Evolutionary conservation across 2,797 vertebrate genomes (phyloP), one percentile per base, ranked within the genome.

Genomic region (Brachyrhaphis roseni): DNA sequence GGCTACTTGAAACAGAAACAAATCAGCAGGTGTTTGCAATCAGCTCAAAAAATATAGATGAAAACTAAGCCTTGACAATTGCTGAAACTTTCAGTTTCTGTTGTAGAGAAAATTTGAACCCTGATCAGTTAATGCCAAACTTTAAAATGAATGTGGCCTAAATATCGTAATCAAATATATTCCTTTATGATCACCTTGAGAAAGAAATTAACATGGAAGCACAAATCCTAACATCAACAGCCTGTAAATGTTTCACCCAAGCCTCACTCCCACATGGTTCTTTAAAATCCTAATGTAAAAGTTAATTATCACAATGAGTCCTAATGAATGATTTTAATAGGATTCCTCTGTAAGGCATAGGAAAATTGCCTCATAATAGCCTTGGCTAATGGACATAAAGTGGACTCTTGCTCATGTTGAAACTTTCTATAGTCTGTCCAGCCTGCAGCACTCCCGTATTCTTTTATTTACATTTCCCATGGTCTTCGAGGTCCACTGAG

Each of bases 381-480:
- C 74, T 85, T 49, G 1, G 80, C 81, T 92, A 94, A 93, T 87
- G 83, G 88, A 82, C 86, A 80, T 75, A 26, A 81, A 88, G 84
- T 84, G 84, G 87, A 91, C 86, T 89, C 83, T 88, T 11, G 2
- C 34, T 82, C 43, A 87, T 82, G 82, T 88, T 89, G 82, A 88
- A 91, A 89, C 88, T 92, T 88, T 90, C 82, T 78, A 78, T 82
- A 78, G 84, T 87, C 78, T 85, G 81, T 84, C 81, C 71, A 59
- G 80, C 79, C 85, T 84, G n/a, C 51, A 77, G 84, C 89, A 72
- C 28, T 84, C 93, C 80, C 79, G 88, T 89, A 94, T 92, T 92
- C 86, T 90, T 93, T 82, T 86, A 89, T 92, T 92, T 95, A 93
- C 93, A 91, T 94, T 94, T 96, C 95, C 88, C 93, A 94, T 89